Conservation (phyloP, 2,888 invertebrate species). For the Hypercompe scribonia region DNA sequence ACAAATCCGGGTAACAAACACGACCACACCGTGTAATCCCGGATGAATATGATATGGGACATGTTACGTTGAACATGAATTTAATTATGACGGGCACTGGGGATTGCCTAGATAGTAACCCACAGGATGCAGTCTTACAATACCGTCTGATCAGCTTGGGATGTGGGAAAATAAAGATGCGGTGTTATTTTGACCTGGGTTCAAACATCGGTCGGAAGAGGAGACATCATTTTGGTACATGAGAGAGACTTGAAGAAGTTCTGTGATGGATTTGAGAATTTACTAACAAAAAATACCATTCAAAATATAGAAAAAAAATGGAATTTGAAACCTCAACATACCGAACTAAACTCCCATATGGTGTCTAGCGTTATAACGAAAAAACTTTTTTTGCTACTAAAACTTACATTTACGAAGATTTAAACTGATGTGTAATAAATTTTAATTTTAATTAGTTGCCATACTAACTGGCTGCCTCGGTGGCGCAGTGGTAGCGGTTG, state of each 20-base stretch:
- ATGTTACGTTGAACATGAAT: constrained; percentile 46
- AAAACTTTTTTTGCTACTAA: neutral
- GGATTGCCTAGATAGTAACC: constrained; percentile 46
- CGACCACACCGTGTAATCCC: constrained; percentile 20
- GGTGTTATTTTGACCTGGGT: constrained; percentile 12
- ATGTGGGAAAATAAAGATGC: constrained; percentile 1
- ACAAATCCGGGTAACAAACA: constrained; percentile 16
- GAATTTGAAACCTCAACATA: neutral
- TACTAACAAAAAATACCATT: neutral
- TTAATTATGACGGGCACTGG: constrained; percentile 49
- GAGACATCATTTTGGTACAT: neutral
- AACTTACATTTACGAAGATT: neutral
- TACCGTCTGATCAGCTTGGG: constrained; percentile 20
- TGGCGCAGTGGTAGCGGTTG: too few relatives aligned
- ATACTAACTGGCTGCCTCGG: too few relatives aligned
- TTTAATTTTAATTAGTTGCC: neutral
- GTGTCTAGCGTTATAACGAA: neutral
- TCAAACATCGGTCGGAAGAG: neutral
- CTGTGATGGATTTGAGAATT: neutral
- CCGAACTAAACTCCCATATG: neutral
- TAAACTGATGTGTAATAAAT: neutral
- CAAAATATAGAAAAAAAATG: neutral
- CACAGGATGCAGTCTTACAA: constrained; percentile 18
- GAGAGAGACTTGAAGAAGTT: neutral
- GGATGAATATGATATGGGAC: constrained; percentile 13